phyloP scores from a whole-genome alignment of 1,140 invertebrate species.

The Papilio glaucus region DNA sequence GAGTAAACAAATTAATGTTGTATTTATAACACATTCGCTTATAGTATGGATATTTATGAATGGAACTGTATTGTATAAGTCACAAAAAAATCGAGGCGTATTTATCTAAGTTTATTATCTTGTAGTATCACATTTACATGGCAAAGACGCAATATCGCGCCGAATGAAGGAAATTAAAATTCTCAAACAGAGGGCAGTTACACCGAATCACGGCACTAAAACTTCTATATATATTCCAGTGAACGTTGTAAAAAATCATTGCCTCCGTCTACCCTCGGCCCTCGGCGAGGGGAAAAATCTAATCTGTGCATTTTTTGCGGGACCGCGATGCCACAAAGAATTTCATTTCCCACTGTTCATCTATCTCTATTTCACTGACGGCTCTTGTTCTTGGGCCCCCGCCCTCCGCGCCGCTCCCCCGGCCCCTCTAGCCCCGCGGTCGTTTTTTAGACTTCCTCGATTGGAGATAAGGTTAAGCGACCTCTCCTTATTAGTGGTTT shows the following conservation, averaged over 20 bases:
- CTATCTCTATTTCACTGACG: constrained; percentile 83
- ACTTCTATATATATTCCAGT: constrained; percentile 78
- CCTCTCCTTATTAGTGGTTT: constrained; percentile 78
- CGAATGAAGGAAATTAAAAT: constrained; percentile 81
- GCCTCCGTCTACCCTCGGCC: constrained; percentile 76
- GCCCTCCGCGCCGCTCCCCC: constrained; percentile 48
- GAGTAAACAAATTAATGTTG: no score
- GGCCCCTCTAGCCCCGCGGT: constrained; percentile 51
- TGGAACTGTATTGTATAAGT: not conserved
- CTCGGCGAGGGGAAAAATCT: constrained; percentile 83
- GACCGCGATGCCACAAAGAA: constrained; percentile 84
- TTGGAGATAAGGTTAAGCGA: constrained; percentile 81
- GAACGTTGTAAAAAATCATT: constrained; percentile 83
- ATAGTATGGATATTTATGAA: not conserved
- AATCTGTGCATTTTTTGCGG: constrained; percentile 85
- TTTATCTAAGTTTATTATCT: constrained; percentile 17
- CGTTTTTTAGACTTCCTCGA: constrained; percentile 82
- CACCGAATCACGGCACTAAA: constrained; percentile 80
- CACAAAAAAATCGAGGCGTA: not conserved
- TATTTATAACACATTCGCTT: not conserved
- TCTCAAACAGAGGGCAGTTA: constrained; percentile 79
- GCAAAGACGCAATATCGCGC: constrained; percentile 43
- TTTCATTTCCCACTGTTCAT: constrained; percentile 85
- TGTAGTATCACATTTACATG: constrained; percentile 33
- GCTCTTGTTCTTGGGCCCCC: constrained; percentile 77